Base-by-base conservation (phyloP, 2,797 vertebrate genomes). In the Diplodus sargus region DNA sequence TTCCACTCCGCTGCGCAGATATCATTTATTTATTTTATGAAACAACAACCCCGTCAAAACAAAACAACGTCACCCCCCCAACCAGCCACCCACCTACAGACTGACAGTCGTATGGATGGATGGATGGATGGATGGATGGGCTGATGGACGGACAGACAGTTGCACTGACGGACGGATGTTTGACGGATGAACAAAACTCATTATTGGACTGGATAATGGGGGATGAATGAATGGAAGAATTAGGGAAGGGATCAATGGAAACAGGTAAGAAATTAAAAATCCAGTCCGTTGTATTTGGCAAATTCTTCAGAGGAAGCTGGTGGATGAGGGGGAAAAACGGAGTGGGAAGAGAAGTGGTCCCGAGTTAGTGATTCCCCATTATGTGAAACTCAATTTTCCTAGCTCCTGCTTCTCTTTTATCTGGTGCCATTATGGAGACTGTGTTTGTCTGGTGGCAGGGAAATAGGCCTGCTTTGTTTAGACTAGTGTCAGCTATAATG, bases 1-100 rank as follows among this genome's bases (percentile, higher is more conserved):
- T 95, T 95, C 92, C 94, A 93, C 92, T 94, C 91, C 59, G 61
- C 85, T 91, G 90, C 91, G 76, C 92, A 93, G 89, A 94, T 94
- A 95, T 95, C 93, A 95, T 94, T 95, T 95, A 94, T 95, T 95
- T 94, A 94, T 94, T 94, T 94, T 90, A 92, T 90, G 92, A 95
- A 95, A 94, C 90, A 94, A 93, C 91, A 90, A 87, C 85, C 74
- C 79, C 75, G 90, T 91, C 85, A 89, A 90, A 93, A 91, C 90
- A 94, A 93, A 93, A 92, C 90, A 90, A 85, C 85, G 77, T 67
- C 71, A 61, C 64, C 84, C 71, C 87, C 78, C 71, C 65, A 39
- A 86, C 83, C 86, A 53, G 78, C 63, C 34, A 71, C 70, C 65
- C 43, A 86, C 83, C 87, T 58, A 80, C 63, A 70, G 64, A 83